Base-by-base conservation (phyloP, 2,888 invertebrate genomes). In the Meganola albula region DNA sequence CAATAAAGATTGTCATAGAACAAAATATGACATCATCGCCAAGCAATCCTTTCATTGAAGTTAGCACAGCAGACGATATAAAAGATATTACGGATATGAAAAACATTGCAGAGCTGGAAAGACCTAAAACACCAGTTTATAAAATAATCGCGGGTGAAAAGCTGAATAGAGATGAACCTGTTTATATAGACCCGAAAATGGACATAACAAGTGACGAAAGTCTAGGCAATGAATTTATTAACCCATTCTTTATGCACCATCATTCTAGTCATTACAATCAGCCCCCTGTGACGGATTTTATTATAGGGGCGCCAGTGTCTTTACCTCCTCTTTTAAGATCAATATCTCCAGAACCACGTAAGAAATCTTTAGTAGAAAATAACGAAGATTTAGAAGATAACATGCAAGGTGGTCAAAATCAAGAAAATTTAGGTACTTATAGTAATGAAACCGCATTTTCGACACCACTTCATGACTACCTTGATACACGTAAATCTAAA, bases 281-380 rank as follows among this genome's bases (percentile, higher is more conserved):
- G 32, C 39, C 55, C 20, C 73, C 70, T 0, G 51, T 67, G 10
- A 62, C 82, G n/a, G 80, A 86, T 49, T 87, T 87, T 48, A 83
- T 80, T 16, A 87, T 87, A 37, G 87, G 87, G 22, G 87, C 85
- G 24, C 86, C 87, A n/a, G 87, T 87, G 18, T 84, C 85, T 20
- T 60, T 84, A 9, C 82, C 83, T 11, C 79, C 78, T 4, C 56
- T 76, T 18, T 46, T 80, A 28, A 73, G 68, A 53, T 58, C 68
- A 4, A 47, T 73, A 12, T 63, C 79, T 20, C 75, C 77, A 24
- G 73, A 76, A 39, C 70, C 73, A 27, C 52, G 62, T 33, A 63
- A 72, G 44, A 67, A 72, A 42, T 69, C 74, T 10, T 55, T 74
- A 24, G 55, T 72, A n/a, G 66, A 58, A 33, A 37, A 37, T 14